Base-by-base conservation (phyloP, 37 sponge, comb jelly and placozoan species). In the Dysidea cf. avara region DNA sequence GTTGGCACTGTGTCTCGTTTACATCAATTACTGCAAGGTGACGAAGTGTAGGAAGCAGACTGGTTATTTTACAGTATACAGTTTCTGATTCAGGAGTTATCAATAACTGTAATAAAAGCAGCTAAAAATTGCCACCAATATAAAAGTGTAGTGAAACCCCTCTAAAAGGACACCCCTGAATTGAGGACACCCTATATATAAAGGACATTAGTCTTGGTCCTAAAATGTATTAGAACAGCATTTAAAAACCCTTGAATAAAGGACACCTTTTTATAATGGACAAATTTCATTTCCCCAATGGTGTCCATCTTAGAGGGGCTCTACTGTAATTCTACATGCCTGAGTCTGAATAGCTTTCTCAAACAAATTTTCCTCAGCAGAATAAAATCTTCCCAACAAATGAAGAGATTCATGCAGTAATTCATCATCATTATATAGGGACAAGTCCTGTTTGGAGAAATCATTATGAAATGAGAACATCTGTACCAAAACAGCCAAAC, bases 331-430 rank as follows among this genome's bases (percentile, higher is more conserved):
- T 24, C 24, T 68, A 18, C 43, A 12, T 25, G 48, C 69, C 51
- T 68, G 69, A 18, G 69, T 68, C n/a, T 68, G 69, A 39, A 68
- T 39, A n/a, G 90, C 84, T 24, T 66, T 83, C 40, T 80, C 35
- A 71, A 90, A 84, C 9, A 90, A 38, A 21, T 64, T 56, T 9
- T 49, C 38, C n/a, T 84, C 70, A 32, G 72, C 34, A 0, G 72
- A 80, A 74, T 50, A 84, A 56, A 34, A 75, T 29, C 80, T 46
- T 43, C 72, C 74, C 14, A 89, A 66, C 32, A 89, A 59, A 22
- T 61, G 61, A 38, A 90, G 49, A 6, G 86, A 85, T 25, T 51
- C 38, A 25, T 64, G 63, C 22, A 84, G 61, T 53, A 90, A 50
- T 14, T 76, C 71, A 49, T 80, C 69, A 46, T 68, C 22, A 0